These are phyloP conservation scores for Neomorphus geoffroyi DNA, from an alignment of 2,797 vertebrate genomes.

Conservation along the genomic window DNA sequence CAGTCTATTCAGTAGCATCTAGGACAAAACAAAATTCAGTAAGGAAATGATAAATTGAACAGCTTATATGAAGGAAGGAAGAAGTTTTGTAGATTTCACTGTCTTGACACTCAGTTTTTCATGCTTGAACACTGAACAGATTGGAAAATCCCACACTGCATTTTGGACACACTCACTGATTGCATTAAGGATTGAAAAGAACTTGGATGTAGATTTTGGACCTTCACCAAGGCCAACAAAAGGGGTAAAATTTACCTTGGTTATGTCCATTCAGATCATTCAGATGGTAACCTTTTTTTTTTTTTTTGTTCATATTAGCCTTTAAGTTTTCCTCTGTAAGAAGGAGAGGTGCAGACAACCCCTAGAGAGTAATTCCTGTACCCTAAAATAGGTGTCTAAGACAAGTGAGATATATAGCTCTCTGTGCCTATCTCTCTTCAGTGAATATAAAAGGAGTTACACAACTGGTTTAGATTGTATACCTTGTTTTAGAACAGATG, in stretches of 20 bases:
- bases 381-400: background rate
- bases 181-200: background rate
- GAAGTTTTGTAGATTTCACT: background rate
- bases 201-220: background rate
- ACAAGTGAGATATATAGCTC: background rate
- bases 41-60: background rate
- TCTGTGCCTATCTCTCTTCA: background rate
- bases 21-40: background rate
- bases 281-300: background rate
- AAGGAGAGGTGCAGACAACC: background rate
- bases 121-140: background rate
- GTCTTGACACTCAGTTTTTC: background rate
- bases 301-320: background rate
- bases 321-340: background rate
- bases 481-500: background rate
- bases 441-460: background rate
- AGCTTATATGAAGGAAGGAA: slow-evolving; percentile 5
- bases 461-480: background rate
- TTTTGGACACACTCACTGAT: background rate
- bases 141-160: slow-evolving; percentile 3
- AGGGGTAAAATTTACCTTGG: background rate
- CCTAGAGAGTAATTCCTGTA: background rate
- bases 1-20: background rate
- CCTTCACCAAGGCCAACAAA: background rate
- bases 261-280: too few relatives aligned